These are phyloP conservation scores for Pristis pectinata DNA, from an alignment of 2,797 vertebrate species.

Conservation along the genomic window DNA sequence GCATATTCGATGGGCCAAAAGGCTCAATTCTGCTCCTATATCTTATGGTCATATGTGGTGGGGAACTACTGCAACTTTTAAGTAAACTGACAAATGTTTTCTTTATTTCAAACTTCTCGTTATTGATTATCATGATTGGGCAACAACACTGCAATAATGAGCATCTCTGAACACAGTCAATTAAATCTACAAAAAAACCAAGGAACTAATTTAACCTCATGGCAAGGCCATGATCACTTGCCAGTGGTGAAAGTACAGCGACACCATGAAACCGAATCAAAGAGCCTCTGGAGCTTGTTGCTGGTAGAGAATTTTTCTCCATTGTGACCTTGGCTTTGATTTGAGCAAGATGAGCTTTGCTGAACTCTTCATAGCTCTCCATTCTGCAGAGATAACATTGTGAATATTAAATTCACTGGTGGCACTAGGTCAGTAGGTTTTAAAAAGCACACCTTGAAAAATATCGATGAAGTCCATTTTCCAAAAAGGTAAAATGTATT, in stretches of 20 bases:
- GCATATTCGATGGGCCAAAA: too few relatives aligned
- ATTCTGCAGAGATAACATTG: conserved; percentile 18
- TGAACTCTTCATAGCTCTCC: conserved; percentile 38
- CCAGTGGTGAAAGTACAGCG: conserved; percentile 20
- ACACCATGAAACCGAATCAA: not conserved
- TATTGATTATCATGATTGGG: not conserved
- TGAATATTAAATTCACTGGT: too few relatives aligned
- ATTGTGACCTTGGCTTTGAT: conserved; percentile 13
- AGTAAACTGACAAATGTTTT: not conserved
- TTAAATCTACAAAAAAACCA: not conserved
- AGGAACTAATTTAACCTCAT: not conserved
- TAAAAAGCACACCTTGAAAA: not conserved
- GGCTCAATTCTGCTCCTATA: too few relatives aligned
- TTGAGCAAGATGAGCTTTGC: conserved; percentile 4
- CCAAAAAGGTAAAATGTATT: not conserved
- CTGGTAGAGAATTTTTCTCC: not conserved
- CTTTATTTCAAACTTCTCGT: not conserved
- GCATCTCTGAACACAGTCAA: not conserved
- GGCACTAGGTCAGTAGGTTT: too few relatives aligned
- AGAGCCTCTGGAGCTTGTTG: not conserved
- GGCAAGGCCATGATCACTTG: conserved; percentile 8
- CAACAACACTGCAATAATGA: not conserved
- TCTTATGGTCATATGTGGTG: too few relatives aligned
- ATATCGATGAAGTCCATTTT: not conserved
- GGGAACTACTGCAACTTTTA: not conserved